Conservation (phyloP, 2,888 invertebrate genomes). For the Adelphocoris suturalis region DNA sequence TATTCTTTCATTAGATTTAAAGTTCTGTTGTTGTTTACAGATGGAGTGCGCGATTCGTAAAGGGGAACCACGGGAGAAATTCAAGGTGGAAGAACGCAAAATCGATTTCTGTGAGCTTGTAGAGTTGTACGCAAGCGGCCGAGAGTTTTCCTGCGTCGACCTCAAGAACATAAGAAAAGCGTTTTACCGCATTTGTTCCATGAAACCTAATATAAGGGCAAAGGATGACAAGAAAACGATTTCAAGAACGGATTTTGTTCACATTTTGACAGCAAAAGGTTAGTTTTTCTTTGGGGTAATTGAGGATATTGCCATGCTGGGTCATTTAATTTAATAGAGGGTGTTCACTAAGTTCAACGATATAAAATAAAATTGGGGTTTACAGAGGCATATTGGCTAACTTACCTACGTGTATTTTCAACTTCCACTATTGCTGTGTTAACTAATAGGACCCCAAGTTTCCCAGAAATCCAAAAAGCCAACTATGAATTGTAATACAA, state of each 20-base stretch:
- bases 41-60: conserved; percentile 63
- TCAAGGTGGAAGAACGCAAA: conserved; percentile 63
- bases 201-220: neutral
- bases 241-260: conserved; percentile 57
- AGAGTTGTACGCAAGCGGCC: conserved; percentile 56
- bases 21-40: neutral
- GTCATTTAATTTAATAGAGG: too few species aligned
- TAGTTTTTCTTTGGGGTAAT: too few species aligned
- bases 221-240: conserved; percentile 45
- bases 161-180: conserved; percentile 51
- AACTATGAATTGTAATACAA: too few species aligned
- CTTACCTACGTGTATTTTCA: too few species aligned
- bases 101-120: conserved; percentile 55
- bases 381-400: too few species aligned
- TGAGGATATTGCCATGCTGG: too few species aligned
- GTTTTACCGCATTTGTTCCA: conserved; percentile 52
- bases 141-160: conserved; percentile 38
- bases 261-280: conserved; percentile 55
- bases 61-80: conserved; percentile 59
- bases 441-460: too few species aligned
- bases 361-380: too few species aligned
- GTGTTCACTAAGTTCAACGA: too few species aligned
- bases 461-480: too few species aligned
- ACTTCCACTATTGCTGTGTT: too few species aligned
- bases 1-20: too few species aligned